Base-by-base conservation (phyloP, 2,888 invertebrate genomes). In the Drosophila histrio region DNA sequence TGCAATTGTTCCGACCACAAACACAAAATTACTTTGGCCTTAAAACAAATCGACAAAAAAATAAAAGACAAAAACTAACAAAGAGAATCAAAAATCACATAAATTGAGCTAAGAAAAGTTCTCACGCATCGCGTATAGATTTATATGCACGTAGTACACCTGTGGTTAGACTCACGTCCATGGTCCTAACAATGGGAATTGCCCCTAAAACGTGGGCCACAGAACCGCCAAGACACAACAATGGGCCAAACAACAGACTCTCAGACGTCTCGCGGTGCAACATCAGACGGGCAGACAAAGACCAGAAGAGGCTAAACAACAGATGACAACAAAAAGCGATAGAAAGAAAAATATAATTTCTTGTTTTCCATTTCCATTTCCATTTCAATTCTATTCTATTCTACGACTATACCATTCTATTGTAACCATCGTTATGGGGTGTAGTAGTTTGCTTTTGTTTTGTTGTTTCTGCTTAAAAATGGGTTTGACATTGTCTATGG, bases 401-500 rank as follows among this genome's bases (percentile, higher is more conserved):
- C 54, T 44, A 19, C 34, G n/a, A 30, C 21, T 59, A 41, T 57
- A 54, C 21, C 56, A 59, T 79, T 82, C 72, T 79, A 61, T 58
- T 56, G 39, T 47, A 43, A 69, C 22, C 22, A 26, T 34, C 30
- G 67, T 58, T 65, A 34, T 39, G 43, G 30, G 34, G 36, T 36
- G 53, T 32, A n/a, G 53, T 32, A n/a, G 39, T 60, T 24, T 64
- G 46, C 54, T 53, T 62, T 71, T 68, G 68, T 72, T 24, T 60
- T 47, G 36, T 62, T 67, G 53, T 34, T 87, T 87, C 82, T 68
- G 50, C 65, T 69, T 82, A 81, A 82, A 82, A 87, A 82, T 75
- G 74, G 79, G 82, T 69, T 78, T 81, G 81, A 84, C 85, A 87
- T 71, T 87, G 78, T 87, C 78, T 67, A 6, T 22, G 60, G 57